Conservation (phyloP, 1,140 invertebrate genomes). For the Littorina saxatilis region DNA sequence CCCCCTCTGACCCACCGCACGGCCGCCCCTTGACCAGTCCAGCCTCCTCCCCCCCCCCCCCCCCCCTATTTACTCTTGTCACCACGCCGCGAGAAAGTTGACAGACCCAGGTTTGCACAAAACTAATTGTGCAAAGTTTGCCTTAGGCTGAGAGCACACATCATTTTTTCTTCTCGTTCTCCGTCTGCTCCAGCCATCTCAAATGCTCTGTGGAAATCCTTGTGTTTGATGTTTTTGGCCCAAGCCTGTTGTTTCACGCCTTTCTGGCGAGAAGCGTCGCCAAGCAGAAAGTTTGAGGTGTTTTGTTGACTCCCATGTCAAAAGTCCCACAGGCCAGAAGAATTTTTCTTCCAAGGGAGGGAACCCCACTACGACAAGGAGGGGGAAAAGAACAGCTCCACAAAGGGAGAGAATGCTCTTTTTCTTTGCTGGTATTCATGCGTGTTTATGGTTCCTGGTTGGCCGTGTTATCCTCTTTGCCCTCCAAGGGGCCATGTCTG, state of each 20-base stretch:
- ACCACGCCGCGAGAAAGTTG: not conserved
- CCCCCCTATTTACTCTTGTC: not conserved
- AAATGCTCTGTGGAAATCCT: not conserved
- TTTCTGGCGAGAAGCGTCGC: not conserved
- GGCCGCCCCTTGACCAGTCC: not conserved
- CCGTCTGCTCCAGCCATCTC: not conserved
- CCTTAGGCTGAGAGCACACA: not conserved
- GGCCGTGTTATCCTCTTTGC: too few relatives aligned
- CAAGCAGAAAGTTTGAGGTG: not conserved
- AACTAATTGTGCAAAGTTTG: conserved; percentile 16
- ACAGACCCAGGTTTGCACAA: not conserved
- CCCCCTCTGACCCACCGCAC: not conserved
- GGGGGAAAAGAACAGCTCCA: too few relatives aligned
- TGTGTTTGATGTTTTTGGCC: not conserved
- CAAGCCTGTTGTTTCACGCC: not conserved
- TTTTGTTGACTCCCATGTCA: not conserved
- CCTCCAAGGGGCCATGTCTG: too few relatives aligned
- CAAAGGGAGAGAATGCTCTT: too few relatives aligned
- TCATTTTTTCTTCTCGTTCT: too few relatives aligned
- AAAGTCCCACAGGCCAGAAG: not conserved
- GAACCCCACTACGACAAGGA: too few relatives aligned
- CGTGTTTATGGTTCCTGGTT: too few relatives aligned
- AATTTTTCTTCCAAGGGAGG: not conserved
- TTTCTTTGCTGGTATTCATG: not conserved
- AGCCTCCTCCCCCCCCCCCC: not conserved